Conservation (phyloP, 2,113 vertebrate genomes). For the Channa maculata region DNA sequence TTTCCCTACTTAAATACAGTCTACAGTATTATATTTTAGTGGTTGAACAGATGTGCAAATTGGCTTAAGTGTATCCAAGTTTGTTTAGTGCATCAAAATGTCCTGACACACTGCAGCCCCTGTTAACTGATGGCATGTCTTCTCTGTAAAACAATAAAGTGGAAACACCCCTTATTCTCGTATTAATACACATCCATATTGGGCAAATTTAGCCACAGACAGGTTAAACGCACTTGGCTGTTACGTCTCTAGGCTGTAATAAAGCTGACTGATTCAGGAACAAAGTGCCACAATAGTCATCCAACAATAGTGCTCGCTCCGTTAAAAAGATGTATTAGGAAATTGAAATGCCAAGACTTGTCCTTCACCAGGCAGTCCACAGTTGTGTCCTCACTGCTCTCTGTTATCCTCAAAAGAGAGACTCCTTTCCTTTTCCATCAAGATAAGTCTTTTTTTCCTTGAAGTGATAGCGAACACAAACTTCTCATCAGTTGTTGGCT, state of each 20-base stretch:
- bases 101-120: too few species aligned
- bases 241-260: constrained; percentile 37
- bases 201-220: not conserved
- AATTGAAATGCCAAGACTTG: constrained; percentile 27
- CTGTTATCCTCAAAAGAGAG: not conserved
- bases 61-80: not conserved
- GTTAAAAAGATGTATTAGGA: constrained; percentile 44
- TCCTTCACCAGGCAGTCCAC: constrained; percentile 30
- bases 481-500: constrained; percentile 28
- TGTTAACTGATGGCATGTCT: not conserved
- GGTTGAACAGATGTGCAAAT: not conserved
- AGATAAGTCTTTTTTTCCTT: constrained; percentile 8
- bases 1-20: not conserved
- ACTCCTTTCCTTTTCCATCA: not conserved
- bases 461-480: not conserved
- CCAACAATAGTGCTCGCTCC: constrained; percentile 25
- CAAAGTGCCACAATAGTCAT: constrained; percentile 31
- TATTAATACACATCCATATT: too few species aligned
- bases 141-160: not conserved
- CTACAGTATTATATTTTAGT: not conserved
- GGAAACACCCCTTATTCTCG: too few species aligned
- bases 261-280: constrained; percentile 47
- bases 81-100: not conserved
- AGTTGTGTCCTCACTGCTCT: not conserved
- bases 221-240: not conserved